phyloP scores from a whole-genome alignment of 2,888 invertebrate genomes.

The Drosophila neotestacea region DNA sequence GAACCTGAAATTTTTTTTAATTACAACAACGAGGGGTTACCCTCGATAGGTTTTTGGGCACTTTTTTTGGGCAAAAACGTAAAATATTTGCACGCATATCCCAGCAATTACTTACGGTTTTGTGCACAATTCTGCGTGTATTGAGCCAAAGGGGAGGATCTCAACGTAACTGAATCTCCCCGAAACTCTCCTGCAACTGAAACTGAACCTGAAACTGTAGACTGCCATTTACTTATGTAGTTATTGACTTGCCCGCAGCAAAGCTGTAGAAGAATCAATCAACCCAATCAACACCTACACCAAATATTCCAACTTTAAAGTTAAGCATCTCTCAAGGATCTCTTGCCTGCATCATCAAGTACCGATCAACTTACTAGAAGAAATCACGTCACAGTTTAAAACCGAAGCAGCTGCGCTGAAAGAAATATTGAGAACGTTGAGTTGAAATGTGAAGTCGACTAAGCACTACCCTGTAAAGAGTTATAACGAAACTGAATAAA shows the following conservation, averaged over 20 bases:
- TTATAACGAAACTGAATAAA: not conserved
- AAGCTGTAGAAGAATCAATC: conserved; percentile 34
- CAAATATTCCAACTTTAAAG: conserved; percentile 20
- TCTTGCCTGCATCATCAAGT: conserved; percentile 42
- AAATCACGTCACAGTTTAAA: conserved; percentile 35
- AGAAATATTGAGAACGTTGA: not conserved
- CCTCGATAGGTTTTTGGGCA: conserved; percentile 23
- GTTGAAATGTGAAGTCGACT: not conserved
- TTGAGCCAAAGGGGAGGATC: conserved; percentile 16
- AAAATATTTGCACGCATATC: conserved; percentile 82
- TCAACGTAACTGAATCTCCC: not conserved
- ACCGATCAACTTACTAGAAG: conserved; percentile 59
- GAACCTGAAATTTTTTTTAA: conserved; percentile 67
- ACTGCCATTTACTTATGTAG: conserved; percentile 36
- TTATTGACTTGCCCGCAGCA: conserved; percentile 49
- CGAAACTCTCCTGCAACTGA: not conserved
- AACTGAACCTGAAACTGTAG: conserved; percentile 13
- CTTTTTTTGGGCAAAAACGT: conserved; percentile 74
- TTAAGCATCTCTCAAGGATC: conserved; percentile 19
- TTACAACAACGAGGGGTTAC: conserved; percentile 63
- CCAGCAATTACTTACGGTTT: conserved; percentile 82
- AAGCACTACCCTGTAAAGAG: conserved; percentile 27
- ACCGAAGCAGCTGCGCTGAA: conserved; percentile 63
- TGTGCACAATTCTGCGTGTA: conserved; percentile 62
- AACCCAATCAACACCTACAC: conserved; percentile 65